Base-by-base conservation (phyloP, 2,888 invertebrate species). In the Brachylomia viminalis region DNA sequence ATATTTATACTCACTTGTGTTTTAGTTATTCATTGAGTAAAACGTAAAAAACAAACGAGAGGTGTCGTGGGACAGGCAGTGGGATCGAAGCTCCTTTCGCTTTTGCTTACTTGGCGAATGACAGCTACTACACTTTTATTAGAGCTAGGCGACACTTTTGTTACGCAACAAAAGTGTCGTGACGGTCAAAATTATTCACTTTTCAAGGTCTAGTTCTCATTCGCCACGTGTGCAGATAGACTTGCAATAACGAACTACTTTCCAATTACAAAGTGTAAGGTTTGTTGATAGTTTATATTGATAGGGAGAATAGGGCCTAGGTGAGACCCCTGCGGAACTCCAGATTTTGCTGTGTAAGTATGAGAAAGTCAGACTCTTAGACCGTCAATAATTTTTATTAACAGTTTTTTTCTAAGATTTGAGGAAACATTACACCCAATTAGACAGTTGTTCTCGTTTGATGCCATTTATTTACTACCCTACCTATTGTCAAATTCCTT, bases 321-420 rank as follows among this genome's bases (percentile, higher is more conserved):
- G 11, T 52, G 23, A 30, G 23, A 52, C 27, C 72, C 72, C 11
- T 72, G 38, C 23, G 27, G 11, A 38, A 72, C 11, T 49, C 72
- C 20, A 38, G 6, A 70, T 70, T 47, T 47, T 15, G 23, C 17
- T 20, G 23, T 27, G 4, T 17, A 6, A 10, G 17, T 11, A 20
- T 47, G 13, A 45, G 5, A 27, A 49, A 71, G 15, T 10, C 1
- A 20, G n/a, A 42, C 62, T 42, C 1, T 42, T n/a, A 20, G 15
- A 27, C 4, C 15, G 3, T 7, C 11, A 11, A 15, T 38, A 6
- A 23, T 15, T 49, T 8, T 15, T 10, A 33, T 71, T 15, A 0
- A 7, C 8, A 33, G 45, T 47, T 47, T 69, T 69, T 47, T 27
- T 47, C 27, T n/a, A 8, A n/a, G 8, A 47, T 47, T 33, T 69